Evolutionary conservation across 1,140 invertebrate species (phyloP).

Genomic region (Steinernema khuongi): DNA sequence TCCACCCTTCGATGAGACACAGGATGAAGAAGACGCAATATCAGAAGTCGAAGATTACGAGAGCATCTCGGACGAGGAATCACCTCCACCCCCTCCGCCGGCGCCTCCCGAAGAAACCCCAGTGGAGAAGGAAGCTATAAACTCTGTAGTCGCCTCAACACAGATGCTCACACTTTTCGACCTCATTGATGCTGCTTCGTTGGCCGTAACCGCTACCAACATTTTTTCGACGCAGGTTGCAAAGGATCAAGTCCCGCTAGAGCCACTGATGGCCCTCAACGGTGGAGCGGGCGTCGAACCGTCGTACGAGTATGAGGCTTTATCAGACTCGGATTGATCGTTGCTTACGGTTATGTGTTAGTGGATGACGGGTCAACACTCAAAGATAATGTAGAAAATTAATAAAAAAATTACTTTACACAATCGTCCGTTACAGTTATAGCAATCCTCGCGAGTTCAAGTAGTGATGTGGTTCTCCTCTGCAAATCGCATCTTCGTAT

Average conservation of each 20-base stretch:
- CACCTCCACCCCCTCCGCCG: background rate
- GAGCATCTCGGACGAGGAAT: background rate
- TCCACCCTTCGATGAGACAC: background rate
- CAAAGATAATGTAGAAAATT: too few relatives aligned
- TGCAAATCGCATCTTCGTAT: too few relatives aligned
- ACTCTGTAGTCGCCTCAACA: background rate
- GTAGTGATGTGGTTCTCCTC: too few relatives aligned
- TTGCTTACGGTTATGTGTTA: background rate
- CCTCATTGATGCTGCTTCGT: background rate
- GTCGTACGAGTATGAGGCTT: background rate
- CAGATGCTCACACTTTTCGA: background rate
- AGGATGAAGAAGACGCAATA: background rate
- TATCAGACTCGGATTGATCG: background rate
- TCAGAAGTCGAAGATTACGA: background rate
- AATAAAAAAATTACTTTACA: too few relatives aligned
- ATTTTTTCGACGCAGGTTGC: too few relatives aligned
- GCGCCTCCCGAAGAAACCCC: background rate
- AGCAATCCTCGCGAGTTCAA: too few relatives aligned
- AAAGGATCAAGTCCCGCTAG: background rate
- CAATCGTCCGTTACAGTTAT: too few relatives aligned
- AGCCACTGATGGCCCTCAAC: background rate
- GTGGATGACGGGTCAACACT: background rate
- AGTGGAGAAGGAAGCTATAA: background rate
- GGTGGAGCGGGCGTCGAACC: background rate
- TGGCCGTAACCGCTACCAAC: too few relatives aligned